phyloP scores from a whole-genome alignment of 2,113 vertebrate species.

The Amphiprion ocellaris region DNA sequence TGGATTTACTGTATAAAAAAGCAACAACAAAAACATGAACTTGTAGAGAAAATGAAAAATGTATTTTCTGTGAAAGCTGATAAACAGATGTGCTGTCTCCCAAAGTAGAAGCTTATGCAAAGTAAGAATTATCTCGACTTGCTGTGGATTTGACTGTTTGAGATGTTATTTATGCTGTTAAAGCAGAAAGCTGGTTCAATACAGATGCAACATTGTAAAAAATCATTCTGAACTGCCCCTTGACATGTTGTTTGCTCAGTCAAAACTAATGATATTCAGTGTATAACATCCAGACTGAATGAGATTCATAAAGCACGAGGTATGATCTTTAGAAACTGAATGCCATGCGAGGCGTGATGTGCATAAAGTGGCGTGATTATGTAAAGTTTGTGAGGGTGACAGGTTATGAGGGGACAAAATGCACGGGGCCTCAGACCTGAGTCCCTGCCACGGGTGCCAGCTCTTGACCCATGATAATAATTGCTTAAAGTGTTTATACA shows the following conservation, averaged over 20 bases:
- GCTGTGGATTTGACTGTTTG: not conserved
- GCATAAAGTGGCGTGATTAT: no score
- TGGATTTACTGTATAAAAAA: not conserved
- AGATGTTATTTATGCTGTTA: constrained; percentile 6
- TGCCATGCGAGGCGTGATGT: no score
- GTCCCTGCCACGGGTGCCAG: no score
- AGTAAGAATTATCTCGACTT: constrained; percentile 2
- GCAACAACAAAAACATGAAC: not conserved
- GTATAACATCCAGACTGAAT: not conserved
- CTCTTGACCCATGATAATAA: no score
- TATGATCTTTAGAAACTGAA: not conserved
- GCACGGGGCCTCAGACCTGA: no score
- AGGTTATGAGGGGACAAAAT: no score
- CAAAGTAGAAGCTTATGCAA: constrained; percentile 10
- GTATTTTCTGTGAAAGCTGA: constrained; percentile 17
- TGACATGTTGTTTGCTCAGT: not conserved
- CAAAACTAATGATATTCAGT: not conserved
- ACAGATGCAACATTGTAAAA: not conserved
- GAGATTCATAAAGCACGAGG: no score
- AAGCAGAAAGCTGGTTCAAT: not conserved
- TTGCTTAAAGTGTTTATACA: no score
- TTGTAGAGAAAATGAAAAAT: constrained; percentile 1
- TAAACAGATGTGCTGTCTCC: constrained; percentile 18
- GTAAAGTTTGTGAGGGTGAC: no score
- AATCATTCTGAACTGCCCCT: not conserved